phyloP scores from a whole-genome alignment of 1,140 invertebrate species.

The Platyscapa corneri region DNA sequence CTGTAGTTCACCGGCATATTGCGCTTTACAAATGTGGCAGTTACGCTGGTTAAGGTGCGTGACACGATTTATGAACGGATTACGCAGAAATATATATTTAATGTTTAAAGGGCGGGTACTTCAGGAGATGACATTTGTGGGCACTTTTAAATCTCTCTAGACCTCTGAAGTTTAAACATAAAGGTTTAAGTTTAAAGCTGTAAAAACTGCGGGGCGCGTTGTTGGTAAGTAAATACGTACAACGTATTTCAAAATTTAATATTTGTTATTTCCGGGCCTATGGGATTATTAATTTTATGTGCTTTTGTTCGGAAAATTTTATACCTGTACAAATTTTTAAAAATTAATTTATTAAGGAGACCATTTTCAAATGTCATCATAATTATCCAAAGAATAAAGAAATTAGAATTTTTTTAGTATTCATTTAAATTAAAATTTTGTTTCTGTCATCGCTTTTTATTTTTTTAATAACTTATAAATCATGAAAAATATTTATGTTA shows the following conservation, averaged over 20 bases:
- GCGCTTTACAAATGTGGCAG: not conserved
- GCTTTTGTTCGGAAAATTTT: not conserved
- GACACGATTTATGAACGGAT: conserved; percentile 15
- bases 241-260: not conserved
- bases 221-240: not conserved
- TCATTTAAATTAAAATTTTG: too few species aligned
- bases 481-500: too few species aligned
- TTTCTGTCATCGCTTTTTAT: too few species aligned
- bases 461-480: too few species aligned
- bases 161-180: not conserved
- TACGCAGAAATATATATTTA: not conserved
- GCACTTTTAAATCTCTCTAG: not conserved
- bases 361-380: not conserved
- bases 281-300: not conserved
- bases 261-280: not conserved
- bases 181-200: not conserved
- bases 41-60: not conserved
- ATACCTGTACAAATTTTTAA: not conserved
- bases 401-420: too few species aligned
- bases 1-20: too few species aligned
- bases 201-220: not conserved
- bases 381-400: not conserved
- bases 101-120: conserved; percentile 15
- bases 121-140: not conserved
- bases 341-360: not conserved